phyloP scores from a whole-genome alignment of 2,797 vertebrate genomes.

The Sitta carolinensis region DNA sequence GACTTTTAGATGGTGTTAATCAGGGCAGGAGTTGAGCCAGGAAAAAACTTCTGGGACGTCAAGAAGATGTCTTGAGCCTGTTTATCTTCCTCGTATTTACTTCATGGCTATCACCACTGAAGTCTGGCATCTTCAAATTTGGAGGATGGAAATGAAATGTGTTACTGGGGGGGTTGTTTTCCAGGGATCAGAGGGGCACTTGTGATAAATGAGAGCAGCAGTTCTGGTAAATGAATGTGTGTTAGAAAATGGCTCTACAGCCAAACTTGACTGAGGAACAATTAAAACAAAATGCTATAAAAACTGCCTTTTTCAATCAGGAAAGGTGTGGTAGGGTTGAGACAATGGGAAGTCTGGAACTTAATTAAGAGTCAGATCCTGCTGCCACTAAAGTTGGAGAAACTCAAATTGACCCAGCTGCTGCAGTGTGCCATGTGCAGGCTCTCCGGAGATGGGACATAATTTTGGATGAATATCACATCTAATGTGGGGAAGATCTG shows the following conservation, averaged over 20 bases:
- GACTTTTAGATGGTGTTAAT: not conserved
- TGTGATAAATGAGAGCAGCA: not conserved
- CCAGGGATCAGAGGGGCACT: not conserved
- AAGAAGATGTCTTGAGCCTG: not conserved
- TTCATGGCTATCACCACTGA: not conserved
- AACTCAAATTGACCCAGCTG: not conserved
- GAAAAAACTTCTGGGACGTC: not conserved
- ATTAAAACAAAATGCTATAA: not conserved
- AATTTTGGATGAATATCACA: not conserved
- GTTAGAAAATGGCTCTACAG: not conserved
- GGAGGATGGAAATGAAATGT: not conserved
- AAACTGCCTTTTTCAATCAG: not conserved
- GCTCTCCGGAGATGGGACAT: not conserved
- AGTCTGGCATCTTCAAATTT: not conserved
- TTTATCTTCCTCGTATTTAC: not conserved
- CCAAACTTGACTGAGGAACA: not conserved
- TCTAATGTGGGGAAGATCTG: not conserved
- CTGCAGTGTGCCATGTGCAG: not conserved
- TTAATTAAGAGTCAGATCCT: constrained; percentile 1
- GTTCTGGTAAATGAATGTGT: not conserved
- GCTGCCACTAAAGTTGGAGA: not conserved
- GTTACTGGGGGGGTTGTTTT: not conserved
- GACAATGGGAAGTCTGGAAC: not conserved
- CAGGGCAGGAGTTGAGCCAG: not conserved
- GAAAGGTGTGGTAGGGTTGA: constrained; percentile 35